Conservation (phyloP, 1,140 invertebrate genomes). For the Drosophila oshimai region DNA sequence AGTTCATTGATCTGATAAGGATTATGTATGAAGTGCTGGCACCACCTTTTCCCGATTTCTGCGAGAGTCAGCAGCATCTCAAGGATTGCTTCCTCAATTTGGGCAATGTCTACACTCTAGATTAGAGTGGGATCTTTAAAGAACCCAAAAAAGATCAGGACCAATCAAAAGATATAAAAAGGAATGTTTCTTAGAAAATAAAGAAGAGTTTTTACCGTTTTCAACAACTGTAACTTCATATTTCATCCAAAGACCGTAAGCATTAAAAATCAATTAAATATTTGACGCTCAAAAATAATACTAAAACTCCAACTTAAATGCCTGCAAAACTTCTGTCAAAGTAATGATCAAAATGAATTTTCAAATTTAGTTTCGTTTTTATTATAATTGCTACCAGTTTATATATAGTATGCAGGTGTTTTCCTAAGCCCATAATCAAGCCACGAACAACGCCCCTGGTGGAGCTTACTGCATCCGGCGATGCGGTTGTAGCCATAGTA, state of each 20-base stretch:
- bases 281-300: too few species aligned
- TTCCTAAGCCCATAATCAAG: background rate
- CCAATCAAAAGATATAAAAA: too few species aligned
- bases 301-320: too few species aligned
- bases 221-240: background rate
- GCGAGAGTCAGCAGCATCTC: constrained; percentile 91
- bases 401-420: background rate
- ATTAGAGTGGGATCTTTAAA: constrained; percentile 22
- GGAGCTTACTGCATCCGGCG: constrained; percentile 52
- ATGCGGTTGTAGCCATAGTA: constrained; percentile 24
- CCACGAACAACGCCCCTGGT: constrained; percentile 32
- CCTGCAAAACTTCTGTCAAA: too few species aligned
- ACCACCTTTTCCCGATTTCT: constrained; percentile 91
- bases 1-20: constrained; percentile 88
- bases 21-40: constrained; percentile 88
- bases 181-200: too few species aligned
- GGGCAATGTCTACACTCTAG: constrained; percentile 85
- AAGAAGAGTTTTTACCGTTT: background rate
- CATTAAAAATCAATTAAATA: too few species aligned
- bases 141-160: too few species aligned
- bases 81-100: constrained; percentile 88
- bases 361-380: background rate
- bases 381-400: background rate
- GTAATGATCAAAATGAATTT: background rate
- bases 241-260: too few species aligned